phyloP scores from a whole-genome alignment of 1,140 invertebrate genomes.

The Hermetia illucens region DNA sequence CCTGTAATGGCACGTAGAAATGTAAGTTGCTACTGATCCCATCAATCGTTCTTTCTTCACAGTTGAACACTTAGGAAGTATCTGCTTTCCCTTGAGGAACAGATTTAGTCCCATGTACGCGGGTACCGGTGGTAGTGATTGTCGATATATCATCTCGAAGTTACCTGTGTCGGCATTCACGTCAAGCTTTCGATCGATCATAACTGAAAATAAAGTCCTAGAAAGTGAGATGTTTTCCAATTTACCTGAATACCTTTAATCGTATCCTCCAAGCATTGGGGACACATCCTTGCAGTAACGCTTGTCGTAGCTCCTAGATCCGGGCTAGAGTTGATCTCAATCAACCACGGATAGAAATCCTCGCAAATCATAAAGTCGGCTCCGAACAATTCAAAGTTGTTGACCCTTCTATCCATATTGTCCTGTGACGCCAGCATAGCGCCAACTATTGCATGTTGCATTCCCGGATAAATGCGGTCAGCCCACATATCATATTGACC shows the following conservation, averaged over 20 bases:
- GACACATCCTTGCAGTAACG: slow-evolving; percentile 74
- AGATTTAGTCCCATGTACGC: slow-evolving; percentile 57
- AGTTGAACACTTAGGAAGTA: neutral
- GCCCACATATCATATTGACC: slow-evolving; percentile 65
- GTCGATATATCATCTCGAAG: slow-evolving; percentile 74
- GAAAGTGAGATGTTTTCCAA: slow-evolving; percentile 2
- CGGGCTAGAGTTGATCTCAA: slow-evolving; percentile 90
- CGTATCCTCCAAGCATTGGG: slow-evolving; percentile 78
- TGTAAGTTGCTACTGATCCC: neutral
- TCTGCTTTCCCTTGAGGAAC: slow-evolving; percentile 26
- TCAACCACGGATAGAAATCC: slow-evolving; percentile 79
- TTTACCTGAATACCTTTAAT: slow-evolving; percentile 61
- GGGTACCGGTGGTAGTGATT: slow-evolving; percentile 54
- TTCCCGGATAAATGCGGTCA: slow-evolving; percentile 73
- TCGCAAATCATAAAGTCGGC: slow-evolving; percentile 88
- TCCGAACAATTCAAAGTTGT: slow-evolving; percentile 85
- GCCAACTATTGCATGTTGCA: slow-evolving; percentile 76
- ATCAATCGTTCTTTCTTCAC: slow-evolving; percentile 1
- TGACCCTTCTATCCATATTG: slow-evolving; percentile 69
- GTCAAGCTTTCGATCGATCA: slow-evolving; percentile 66
- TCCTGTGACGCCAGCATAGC: slow-evolving; percentile 76
- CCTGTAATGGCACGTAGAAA: neutral
- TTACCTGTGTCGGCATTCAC: slow-evolving; percentile 68
- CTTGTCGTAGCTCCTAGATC: slow-evolving; percentile 78
- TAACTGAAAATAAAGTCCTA: slow-evolving; percentile 45